Conservation (phyloP, 2,113 vertebrate genomes). For the Callospermophilus lateralis region DNA sequence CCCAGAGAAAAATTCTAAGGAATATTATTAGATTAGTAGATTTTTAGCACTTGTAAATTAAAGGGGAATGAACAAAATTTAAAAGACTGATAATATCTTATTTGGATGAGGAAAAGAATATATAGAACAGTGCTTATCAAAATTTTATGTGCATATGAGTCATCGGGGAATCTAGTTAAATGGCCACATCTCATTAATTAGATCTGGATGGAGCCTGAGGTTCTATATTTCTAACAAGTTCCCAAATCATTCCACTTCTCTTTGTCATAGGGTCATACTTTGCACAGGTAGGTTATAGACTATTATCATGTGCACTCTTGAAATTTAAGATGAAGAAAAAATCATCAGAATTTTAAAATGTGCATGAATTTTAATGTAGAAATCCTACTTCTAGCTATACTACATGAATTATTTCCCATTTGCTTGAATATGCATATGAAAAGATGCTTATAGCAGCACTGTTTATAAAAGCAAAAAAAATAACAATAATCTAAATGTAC, state of each 20-base stretch:
- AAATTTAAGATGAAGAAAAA: neutral
- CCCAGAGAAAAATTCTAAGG: neutral
- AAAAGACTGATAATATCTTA: neutral
- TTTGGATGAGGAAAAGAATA: conserved; percentile 18
- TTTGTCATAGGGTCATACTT: neutral
- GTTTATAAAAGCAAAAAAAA: conserved; percentile 22
- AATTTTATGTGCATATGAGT: neutral
- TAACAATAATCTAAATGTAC: neutral
- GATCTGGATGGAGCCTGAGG: neutral
- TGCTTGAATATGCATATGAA: neutral
- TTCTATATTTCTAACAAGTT: neutral
- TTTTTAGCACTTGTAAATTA: conserved; percentile 23
- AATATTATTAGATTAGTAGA: neutral
- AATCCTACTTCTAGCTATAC: neutral
- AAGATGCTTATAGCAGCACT: neutral
- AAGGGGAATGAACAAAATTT: neutral
- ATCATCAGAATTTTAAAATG: neutral
- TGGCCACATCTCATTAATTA: neutral
- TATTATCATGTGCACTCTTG: neutral
- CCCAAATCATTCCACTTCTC: neutral
- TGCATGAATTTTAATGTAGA: neutral
- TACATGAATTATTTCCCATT: conserved; percentile 4
- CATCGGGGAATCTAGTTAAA: neutral
- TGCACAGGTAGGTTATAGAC: neutral
- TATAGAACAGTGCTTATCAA: neutral